These are phyloP conservation scores for Aradophagus sp. DNA, from an alignment of 1,140 invertebrate species.

Conservation along the genomic window DNA sequence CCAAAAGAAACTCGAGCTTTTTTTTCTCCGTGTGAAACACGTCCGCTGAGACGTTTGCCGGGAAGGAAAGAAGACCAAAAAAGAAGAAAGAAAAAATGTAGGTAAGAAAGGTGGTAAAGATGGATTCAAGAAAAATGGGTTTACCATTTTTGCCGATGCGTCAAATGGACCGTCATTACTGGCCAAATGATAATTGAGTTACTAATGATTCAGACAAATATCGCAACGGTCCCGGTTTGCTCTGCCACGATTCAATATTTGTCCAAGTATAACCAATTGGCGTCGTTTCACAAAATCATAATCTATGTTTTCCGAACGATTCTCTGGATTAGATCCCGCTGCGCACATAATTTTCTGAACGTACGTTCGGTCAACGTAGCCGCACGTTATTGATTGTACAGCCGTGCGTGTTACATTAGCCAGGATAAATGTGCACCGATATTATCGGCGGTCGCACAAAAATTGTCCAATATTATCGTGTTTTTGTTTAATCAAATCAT, in stretches of 20 bases:
- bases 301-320: constrained; percentile 40
- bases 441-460: constrained; percentile 35
- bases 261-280: constrained; percentile 40
- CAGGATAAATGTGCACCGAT: constrained; percentile 38
- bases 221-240: too few species aligned
- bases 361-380: constrained; percentile 35
- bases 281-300: constrained; percentile 48
- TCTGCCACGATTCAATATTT: constrained; percentile 47
- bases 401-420: constrained; percentile 36
- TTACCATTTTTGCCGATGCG: constrained; percentile 15
- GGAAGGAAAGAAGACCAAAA: too few species aligned
- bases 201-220: too few species aligned
- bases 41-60: too few species aligned
- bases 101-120: too few species aligned
- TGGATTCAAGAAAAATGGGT: too few species aligned
- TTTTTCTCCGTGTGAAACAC: too few species aligned
- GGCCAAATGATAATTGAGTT: constrained; percentile 27
- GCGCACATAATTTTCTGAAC: constrained; percentile 46
- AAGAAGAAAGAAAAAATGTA: too few species aligned
- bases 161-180: constrained; percentile 6
- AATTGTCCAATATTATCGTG: constrained; percentile 33
- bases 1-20: too few species aligned
- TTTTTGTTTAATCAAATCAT: constrained; percentile 24
- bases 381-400: constrained; percentile 46
- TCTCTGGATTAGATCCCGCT: constrained; percentile 44